These are phyloP conservation scores for Burhinus oedicnemus DNA, from an alignment of 2,113 vertebrate genomes.

Conservation along the genomic window DNA sequence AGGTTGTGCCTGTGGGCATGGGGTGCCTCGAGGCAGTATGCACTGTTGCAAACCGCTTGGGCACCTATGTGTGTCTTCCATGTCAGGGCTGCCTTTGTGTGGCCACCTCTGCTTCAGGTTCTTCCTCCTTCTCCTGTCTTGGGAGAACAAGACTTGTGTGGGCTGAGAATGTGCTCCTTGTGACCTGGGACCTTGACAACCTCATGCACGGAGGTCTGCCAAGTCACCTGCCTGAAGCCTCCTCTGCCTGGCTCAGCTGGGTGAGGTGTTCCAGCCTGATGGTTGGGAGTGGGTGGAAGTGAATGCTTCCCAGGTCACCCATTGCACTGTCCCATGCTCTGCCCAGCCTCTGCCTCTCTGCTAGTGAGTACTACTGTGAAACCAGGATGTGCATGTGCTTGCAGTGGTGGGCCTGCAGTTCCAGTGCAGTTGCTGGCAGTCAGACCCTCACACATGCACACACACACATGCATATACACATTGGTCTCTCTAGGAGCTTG, in stretches of 20 bases:
- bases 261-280: background rate
- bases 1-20: background rate
- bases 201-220: background rate
- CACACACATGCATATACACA: background rate
- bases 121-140: background rate
- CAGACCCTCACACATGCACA: background rate
- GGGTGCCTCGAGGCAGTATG: background rate
- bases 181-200: background rate
- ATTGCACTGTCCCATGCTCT: accelerated
- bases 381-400: background rate
- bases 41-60: background rate
- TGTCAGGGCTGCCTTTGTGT: background rate
- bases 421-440: background rate
- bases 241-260: background rate
- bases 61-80: accelerated
- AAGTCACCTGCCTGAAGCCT: background rate
- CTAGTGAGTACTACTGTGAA: background rate
- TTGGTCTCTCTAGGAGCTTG: background rate
- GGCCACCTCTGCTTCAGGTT: background rate
- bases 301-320: background rate
- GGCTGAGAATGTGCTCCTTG: background rate
- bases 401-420: background rate
- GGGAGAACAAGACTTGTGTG: background rate
- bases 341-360: background rate
- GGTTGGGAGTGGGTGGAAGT: accelerated